phyloP scores from a whole-genome alignment of 2,888 invertebrate species.

The Lepidocyrtinus sp. region DNA sequence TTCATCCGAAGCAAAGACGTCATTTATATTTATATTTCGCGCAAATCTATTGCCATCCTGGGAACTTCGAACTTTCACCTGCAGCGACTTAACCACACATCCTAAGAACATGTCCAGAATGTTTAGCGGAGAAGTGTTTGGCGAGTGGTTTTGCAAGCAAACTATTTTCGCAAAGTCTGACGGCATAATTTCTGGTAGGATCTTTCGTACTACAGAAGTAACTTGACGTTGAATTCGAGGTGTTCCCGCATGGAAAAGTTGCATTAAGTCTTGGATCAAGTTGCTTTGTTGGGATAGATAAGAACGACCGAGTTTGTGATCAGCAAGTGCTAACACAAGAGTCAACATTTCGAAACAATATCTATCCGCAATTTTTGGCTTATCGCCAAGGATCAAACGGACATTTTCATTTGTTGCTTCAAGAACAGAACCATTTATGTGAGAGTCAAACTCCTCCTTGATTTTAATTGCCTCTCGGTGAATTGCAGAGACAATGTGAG shows the following conservation, averaged over 20 bases:
- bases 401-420: slow-evolving; percentile 66
- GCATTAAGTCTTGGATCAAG: slow-evolving; percentile 86
- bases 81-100: slow-evolving; percentile 91
- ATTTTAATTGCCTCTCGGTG: slow-evolving; percentile 89
- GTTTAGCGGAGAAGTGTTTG: slow-evolving; percentile 75
- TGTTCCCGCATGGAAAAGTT: slow-evolving; percentile 92
- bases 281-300: slow-evolving; percentile 93
- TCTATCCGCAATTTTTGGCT: slow-evolving; percentile 79
- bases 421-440: slow-evolving; percentile 63
- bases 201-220: slow-evolving; percentile 87
- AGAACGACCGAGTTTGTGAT: slow-evolving; percentile 90
- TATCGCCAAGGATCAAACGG: slow-evolving; percentile 63
- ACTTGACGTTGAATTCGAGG: slow-evolving; percentile 96
- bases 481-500: slow-evolving; percentile 91
- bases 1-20: slow-evolving; percentile 66
- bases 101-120: slow-evolving; percentile 91
- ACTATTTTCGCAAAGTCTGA: slow-evolving; percentile 85
- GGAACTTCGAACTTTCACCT: slow-evolving; percentile 80
- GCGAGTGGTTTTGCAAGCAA: slow-evolving; percentile 51
- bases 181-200: slow-evolving; percentile 91
- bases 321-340: slow-evolving; percentile 93
- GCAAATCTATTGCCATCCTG: slow-evolving; percentile 67
- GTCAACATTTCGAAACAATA: slow-evolving; percentile 98
- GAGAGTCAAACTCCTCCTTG: slow-evolving; percentile 91
- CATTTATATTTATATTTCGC: slow-evolving; percentile 66